These are phyloP conservation scores for Portunus trituberculatus DNA, from an alignment of 1,140 invertebrate species.

Conservation along the genomic window DNA sequence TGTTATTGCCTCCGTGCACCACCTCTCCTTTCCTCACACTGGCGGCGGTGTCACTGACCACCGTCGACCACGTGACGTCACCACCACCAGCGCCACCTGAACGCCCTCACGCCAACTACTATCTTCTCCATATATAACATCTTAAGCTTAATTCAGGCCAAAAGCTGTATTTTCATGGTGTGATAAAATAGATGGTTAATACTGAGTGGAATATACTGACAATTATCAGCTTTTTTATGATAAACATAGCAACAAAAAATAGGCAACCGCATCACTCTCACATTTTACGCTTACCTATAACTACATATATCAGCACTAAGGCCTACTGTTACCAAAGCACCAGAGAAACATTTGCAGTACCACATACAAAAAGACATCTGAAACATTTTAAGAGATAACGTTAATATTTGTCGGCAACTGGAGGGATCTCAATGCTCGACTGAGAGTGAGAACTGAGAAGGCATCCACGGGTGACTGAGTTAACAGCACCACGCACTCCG, in stretches of 20 bases:
- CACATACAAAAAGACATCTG: no score
- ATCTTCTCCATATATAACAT: not conserved
- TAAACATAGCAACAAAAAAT: no score
- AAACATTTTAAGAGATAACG: no score
- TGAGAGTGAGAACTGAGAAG: not conserved
- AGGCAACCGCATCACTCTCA: no score
- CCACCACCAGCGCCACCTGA: conserved; percentile 47
- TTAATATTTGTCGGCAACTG: conserved; percentile 10
- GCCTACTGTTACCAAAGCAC: no score
- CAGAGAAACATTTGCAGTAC: no score
- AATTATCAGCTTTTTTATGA: no score
- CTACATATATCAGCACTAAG: no score
- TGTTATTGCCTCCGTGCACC: not conserved
- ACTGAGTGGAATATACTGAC: no score
- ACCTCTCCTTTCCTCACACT: conserved; percentile 16
- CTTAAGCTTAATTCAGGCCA: not conserved
- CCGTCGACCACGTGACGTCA: conserved; percentile 53
- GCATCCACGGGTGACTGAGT: conserved; percentile 14
- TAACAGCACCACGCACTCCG: not conserved
- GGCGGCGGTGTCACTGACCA: conserved; percentile 54
- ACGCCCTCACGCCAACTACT: not conserved
- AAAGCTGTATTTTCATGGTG: not conserved
- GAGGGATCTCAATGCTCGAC: conserved; percentile 47
- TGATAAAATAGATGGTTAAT: no score
- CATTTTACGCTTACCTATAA: no score